phyloP scores from a whole-genome alignment of 2,113 vertebrate genomes.

The Fulmarus glacialis region DNA sequence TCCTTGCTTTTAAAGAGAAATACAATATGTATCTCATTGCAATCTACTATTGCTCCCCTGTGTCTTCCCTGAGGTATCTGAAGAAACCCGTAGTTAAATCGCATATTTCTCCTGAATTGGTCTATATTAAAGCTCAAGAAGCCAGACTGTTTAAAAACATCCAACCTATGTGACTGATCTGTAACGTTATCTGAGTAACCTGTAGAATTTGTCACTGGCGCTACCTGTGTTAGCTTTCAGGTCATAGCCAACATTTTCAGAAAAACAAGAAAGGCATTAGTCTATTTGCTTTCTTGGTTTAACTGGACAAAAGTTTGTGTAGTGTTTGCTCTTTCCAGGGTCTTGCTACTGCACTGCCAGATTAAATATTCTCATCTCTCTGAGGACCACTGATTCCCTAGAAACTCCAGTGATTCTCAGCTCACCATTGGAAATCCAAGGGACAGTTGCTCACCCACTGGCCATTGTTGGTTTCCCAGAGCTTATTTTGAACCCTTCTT shows the following conservation, averaged over 20 bases:
- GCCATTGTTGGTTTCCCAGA: background rate
- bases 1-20: background rate
- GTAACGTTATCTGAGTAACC: accelerated
- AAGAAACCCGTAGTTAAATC: background rate
- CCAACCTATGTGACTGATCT: background rate
- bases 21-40: background rate
- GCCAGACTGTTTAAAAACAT: background rate
- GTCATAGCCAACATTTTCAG: background rate
- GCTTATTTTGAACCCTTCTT: background rate
- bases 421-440: background rate
- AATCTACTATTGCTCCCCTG: background rate
- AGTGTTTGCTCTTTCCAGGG: background rate
- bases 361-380: background rate
- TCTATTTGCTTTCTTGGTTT: background rate
- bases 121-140: background rate
- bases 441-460: background rate
- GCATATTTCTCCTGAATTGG: background rate
- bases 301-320: background rate
- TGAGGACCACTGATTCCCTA: background rate
- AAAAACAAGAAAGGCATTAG: background rate
- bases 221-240: background rate
- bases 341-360: background rate
- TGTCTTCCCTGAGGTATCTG: background rate
- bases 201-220: background rate
- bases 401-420: background rate